These are phyloP conservation scores for Octomys mimax DNA, from an alignment of 2,797 vertebrate species.

Conservation along the genomic window DNA sequence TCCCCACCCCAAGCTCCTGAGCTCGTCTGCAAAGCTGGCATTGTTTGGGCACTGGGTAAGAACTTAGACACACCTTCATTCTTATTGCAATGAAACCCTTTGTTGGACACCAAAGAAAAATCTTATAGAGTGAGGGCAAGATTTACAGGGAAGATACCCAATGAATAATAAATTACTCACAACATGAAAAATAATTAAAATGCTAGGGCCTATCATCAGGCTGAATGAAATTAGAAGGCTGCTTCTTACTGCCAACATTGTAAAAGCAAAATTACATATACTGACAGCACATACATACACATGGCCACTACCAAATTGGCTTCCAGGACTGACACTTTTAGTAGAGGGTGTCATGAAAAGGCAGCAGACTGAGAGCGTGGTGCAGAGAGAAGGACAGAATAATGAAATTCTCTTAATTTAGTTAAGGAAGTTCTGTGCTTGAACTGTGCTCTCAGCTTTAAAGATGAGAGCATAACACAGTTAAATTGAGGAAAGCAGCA, in stretches of 20 bases:
- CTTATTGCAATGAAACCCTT: slow-evolving; percentile 92
- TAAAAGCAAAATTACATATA: slow-evolving; percentile 83
- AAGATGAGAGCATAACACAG: background rate
- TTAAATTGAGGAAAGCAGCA: slow-evolving; percentile 26
- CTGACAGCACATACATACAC: slow-evolving; percentile 65
- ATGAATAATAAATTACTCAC: slow-evolving; percentile 90
- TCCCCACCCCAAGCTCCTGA: slow-evolving; percentile 91
- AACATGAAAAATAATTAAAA: slow-evolving; percentile 88
- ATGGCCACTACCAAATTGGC: slow-evolving; percentile 5
- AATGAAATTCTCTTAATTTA: background rate
- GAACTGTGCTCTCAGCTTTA: slow-evolving; percentile 2
- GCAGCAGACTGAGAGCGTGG: background rate
- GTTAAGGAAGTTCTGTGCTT: background rate
- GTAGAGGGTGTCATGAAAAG: slow-evolving; percentile 2
- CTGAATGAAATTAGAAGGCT: slow-evolving; percentile 84
- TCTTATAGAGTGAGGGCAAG: slow-evolving; percentile 86
- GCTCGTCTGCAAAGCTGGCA: slow-evolving; percentile 90
- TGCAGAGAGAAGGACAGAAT: background rate
- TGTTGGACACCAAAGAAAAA: slow-evolving; percentile 87
- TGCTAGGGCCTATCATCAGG: slow-evolving; percentile 85
- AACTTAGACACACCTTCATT: slow-evolving; percentile 91
- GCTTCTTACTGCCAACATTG: slow-evolving; percentile 77
- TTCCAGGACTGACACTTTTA: slow-evolving; percentile 47
- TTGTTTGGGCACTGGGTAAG: slow-evolving; percentile 90
- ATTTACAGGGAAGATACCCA: slow-evolving; percentile 86